Conservation (phyloP, 2,888 invertebrate genomes). For the Athalia circularis region DNA sequence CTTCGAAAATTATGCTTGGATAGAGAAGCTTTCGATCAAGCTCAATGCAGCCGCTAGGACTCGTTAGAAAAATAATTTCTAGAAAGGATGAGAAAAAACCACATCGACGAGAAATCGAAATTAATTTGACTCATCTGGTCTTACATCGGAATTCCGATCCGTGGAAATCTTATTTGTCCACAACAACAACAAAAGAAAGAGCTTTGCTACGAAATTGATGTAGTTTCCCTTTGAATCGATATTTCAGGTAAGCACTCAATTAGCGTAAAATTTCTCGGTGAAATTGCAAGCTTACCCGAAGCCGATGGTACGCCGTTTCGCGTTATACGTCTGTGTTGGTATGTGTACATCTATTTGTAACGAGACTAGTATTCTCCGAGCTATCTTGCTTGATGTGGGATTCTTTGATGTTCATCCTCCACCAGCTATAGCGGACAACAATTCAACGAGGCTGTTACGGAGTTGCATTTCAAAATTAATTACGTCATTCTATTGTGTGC, state of each 20-base stretch:
- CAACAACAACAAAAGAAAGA: background rate
- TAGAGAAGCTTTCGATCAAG: background rate
- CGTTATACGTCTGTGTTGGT: background rate
- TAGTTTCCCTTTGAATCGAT: background rate
- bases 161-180: background rate
- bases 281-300: slow-evolving; percentile 15
- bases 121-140: background rate
- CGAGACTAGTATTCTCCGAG: background rate
- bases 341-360: background rate
- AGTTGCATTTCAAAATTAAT: no score
- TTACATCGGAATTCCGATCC: background rate
- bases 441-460: no score
- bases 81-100: no score
- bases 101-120: background rate
- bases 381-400: no score
- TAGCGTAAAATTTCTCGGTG: slow-evolving; percentile 2
- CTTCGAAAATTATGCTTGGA: slow-evolving; percentile 5
- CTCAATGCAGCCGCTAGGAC: background rate
- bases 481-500: no score
- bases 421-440: no score
- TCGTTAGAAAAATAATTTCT: no score
- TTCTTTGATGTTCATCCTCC: no score
- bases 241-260: background rate
- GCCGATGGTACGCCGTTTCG: background rate
- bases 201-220: background rate